Evolutionary conservation across 2,113 vertebrate species (phyloP).

Genomic region (Toxostoma redivivum): DNA sequence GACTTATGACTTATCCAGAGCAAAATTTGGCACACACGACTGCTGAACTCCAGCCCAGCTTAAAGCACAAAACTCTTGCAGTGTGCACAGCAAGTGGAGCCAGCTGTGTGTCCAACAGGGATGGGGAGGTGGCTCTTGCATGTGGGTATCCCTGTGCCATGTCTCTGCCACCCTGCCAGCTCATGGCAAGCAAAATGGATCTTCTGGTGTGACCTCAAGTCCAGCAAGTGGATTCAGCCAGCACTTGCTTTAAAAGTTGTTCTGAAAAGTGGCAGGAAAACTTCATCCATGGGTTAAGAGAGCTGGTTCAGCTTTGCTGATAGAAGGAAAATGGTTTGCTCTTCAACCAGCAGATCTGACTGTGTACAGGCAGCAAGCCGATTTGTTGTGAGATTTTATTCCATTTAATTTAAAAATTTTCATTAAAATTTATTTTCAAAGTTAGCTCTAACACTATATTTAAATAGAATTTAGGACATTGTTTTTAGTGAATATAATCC

Average conservation of each 20-base stretch:
- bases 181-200: not conserved
- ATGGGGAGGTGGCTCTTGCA: not conserved
- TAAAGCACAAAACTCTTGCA: not conserved
- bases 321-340: not conserved
- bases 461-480: not conserved
- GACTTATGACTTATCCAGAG: not conserved
- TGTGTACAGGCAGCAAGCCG: not conserved
- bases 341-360: not conserved
- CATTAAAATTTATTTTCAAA: too few relatives aligned
- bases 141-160: not conserved
- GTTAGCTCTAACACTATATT: not conserved
- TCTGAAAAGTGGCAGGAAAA: not conserved
- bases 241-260: not conserved
- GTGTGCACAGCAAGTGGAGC: not conserved
- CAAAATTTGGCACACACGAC: not conserved
- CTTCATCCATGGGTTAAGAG: not conserved
- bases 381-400: not conserved
- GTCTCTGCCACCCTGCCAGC: not conserved
- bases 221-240: not conserved
- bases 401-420: not conserved
- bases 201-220: not conserved
- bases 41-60: not conserved
- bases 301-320: not conserved
- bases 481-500: not conserved
- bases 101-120: not conserved